phyloP scores from a whole-genome alignment of 2,888 invertebrate genomes.

The Mechanitis messenoides region DNA sequence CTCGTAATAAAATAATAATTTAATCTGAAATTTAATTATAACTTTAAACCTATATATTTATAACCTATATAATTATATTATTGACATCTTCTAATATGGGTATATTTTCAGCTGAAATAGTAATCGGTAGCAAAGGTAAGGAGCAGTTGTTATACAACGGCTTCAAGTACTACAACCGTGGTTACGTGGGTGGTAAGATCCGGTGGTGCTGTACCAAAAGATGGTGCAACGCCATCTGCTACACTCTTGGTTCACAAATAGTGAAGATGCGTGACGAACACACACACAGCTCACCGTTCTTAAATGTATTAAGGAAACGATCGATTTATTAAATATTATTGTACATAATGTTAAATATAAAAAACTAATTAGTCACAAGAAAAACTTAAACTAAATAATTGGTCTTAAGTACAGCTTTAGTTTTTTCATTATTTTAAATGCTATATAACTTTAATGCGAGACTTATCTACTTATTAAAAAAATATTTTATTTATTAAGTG shows the following conservation, averaged over 20 bases:
- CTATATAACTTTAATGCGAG: too few species aligned
- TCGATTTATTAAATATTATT: background rate
- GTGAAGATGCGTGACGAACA: conserved; percentile 20
- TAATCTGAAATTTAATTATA: too few species aligned
- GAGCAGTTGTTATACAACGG: conserved; percentile 36
- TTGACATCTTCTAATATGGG: background rate
- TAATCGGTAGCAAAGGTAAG: conserved; percentile 33
- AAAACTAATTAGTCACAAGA: too few species aligned
- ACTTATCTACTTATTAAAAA: too few species aligned
- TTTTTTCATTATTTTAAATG: too few species aligned
- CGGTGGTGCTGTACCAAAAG: conserved; percentile 40
- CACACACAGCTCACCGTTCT: conserved; percentile 6
- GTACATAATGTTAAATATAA: too few species aligned
- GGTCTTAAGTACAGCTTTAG: too few species aligned
- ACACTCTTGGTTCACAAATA: conserved; percentile 29
- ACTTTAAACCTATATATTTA: too few species aligned
- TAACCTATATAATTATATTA: background rate
- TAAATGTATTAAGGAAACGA: background rate
- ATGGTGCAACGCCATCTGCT: conserved; percentile 34
- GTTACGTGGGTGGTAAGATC: conserved; percentile 21
- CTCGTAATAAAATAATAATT: too few species aligned
- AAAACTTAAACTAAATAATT: too few species aligned
- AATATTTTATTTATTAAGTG: too few species aligned
- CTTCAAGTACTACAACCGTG: conserved; percentile 38
- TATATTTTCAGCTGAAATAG: conserved; percentile 33